phyloP scores from a whole-genome alignment of 2,888 invertebrate species.

The Lobophora halterata region DNA sequence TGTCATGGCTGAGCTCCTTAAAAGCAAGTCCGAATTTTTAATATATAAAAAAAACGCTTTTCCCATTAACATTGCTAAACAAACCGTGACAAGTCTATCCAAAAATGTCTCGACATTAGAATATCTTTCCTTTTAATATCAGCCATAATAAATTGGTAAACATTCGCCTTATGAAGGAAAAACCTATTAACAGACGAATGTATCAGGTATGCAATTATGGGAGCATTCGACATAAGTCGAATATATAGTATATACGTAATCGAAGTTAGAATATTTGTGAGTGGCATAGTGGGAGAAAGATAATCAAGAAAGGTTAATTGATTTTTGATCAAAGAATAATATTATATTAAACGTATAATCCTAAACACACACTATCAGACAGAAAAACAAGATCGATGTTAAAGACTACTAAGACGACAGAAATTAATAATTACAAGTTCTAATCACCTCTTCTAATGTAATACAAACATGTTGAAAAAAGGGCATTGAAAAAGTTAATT shows the following conservation, averaged over 20 bases:
- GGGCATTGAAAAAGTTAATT: too few relatives aligned
- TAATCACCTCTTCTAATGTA: too few relatives aligned
- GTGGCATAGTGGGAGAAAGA: too few relatives aligned
- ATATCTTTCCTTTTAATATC: conserved; percentile 72
- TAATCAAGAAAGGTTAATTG: too few relatives aligned
- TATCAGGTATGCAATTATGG: conserved; percentile 58
- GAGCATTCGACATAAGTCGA: conserved; percentile 7
- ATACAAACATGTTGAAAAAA: too few relatives aligned
- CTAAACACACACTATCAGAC: too few relatives aligned
- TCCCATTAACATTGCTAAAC: conserved; percentile 42
- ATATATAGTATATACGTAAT: neutral
- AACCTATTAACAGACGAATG: conserved; percentile 78
- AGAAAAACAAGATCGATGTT: too few relatives aligned
- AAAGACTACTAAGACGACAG: too few relatives aligned
- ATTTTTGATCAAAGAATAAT: too few relatives aligned
- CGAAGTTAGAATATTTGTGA: too few relatives aligned
- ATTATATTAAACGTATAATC: too few relatives aligned
- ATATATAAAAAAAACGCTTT: conserved; percentile 24
- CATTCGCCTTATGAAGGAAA: conserved; percentile 79
- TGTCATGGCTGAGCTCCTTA: conserved; percentile 43
- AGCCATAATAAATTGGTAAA: conserved; percentile 78
- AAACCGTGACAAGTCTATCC: conserved; percentile 65
- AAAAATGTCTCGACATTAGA: conserved; percentile 58
- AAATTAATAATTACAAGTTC: too few relatives aligned
- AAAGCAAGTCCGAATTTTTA: conserved; percentile 43